Base-by-base conservation (phyloP, 2,797 vertebrate genomes). In the Gymnoscopelus microlampas region DNA sequence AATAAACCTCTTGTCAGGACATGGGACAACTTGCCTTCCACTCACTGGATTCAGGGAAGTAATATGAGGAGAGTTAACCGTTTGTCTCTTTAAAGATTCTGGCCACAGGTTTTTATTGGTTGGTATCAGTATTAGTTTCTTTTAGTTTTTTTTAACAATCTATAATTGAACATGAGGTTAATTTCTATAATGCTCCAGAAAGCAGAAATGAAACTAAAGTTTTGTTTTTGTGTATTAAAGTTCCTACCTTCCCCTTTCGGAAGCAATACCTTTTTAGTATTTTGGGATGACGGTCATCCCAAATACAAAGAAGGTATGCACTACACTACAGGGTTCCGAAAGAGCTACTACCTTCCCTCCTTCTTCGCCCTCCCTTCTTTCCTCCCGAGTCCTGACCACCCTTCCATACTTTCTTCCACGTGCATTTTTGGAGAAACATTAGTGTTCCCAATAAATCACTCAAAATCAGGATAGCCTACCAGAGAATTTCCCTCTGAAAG, bases 41-140 rank as follows among this genome's bases (percentile, higher is more conserved):
- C 49, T 69, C 32, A 19, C n/a, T 58, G 68, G 65, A 53, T 51
- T 55, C 58, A 70, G 63, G 39, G 70, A 60, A 85, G 74, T 59
- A 50, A 67, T 3, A 70, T 6, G 53, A 85, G 85, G 78, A 83
- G 80, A 78, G 29, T n/a, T 32, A 5, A 23, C 66, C 76, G 78
- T 77, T 80, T 82, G 72, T 23, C 8, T 63, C 56, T 72, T 74
- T 48, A 60, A 50, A 39, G 53, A 35, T 47, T 59, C 72, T 73
- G 75, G 53, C 63, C 69, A 60, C 61, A 71, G 66, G 62, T 65
- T 67, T 39, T 39, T 39, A 39, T 39, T 39, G 1, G 19, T 19
- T 19, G 19, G 19, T 19, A 19, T 19, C 1, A 19, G 19, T 19
- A 19, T 19, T 19, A 19, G 19, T 19, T 19, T 19, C 19, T 19